phyloP scores from a whole-genome alignment of 1,140 invertebrate genomes.

The Neocloeon triangulifer region DNA sequence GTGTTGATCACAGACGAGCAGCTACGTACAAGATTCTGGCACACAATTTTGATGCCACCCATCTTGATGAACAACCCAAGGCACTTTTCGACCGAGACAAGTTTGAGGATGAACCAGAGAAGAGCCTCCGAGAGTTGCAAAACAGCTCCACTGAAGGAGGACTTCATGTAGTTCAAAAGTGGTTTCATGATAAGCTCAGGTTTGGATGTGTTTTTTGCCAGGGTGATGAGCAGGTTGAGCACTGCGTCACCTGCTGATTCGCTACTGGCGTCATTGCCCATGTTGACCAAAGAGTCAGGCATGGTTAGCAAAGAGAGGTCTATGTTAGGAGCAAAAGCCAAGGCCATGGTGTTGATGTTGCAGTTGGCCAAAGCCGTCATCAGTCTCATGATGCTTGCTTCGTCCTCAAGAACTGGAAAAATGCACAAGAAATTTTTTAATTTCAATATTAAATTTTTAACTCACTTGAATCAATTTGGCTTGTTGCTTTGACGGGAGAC shows the following conservation, averaged over 20 bases:
- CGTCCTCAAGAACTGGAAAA: conserved; percentile 40
- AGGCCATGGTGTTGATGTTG: conserved; percentile 35
- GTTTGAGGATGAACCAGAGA: conserved; percentile 46
- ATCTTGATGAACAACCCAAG: conserved; percentile 37
- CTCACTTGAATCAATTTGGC: no score
- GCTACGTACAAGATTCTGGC: conserved; percentile 22
- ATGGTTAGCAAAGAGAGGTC: conserved; percentile 11
- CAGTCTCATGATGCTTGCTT: conserved; percentile 58
- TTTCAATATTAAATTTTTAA: no score
- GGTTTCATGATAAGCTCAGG: conserved; percentile 47
- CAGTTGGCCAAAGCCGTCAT: conserved; percentile 48
- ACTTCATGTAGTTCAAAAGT: conserved; percentile 45
- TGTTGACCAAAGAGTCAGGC: conserved; percentile 12
- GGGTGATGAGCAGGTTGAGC: conserved; percentile 51
- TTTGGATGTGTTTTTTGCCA: conserved; percentile 44
- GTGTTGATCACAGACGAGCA: no score
- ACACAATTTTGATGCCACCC: conserved; percentile 21
- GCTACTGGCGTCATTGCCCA: conserved; percentile 18
- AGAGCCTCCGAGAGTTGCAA: conserved; percentile 48
- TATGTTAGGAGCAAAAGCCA: conserved; percentile 18
- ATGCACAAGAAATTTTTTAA: conserved; percentile 12
- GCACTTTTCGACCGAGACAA: conserved; percentile 40
- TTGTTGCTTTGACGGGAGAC: no score
- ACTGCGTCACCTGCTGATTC: conserved; percentile 63
- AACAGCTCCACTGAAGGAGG: conserved; percentile 22